Percentiles rank a stretch among this genome's conserved stretches.
Conservation (phyloP, 92 coral and sea anemone genomes). For the Galaxea fascicularis region DNA sequence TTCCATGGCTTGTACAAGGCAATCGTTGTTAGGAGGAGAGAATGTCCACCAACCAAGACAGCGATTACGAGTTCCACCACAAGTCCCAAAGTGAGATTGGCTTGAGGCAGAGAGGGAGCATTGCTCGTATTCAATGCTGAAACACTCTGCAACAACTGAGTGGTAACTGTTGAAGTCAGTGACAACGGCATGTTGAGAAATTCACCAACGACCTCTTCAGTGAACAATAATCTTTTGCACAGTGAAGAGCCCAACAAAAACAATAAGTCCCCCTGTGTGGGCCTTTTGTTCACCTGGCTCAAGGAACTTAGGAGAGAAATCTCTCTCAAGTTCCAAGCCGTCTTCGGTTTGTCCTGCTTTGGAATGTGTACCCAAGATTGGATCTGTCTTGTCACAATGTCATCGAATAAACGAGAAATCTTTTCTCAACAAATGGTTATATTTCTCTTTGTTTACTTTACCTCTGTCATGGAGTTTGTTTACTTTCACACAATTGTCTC, state of each 20-base stretch:
- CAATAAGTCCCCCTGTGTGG: neutral
- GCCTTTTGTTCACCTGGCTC: neutral
- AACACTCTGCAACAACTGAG: neutral
- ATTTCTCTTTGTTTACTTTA: constrained; percentile 38
- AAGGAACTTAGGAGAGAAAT: neutral
- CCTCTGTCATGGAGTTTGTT: constrained; percentile 26
- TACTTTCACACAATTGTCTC: constrained; percentile 30
- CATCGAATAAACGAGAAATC: constrained; percentile 31
- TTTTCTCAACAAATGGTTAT: constrained; percentile 27
- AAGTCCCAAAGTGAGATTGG: constrained; percentile 64
- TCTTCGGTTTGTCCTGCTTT: neutral
- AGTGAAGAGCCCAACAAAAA: neutral
- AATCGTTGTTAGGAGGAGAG: constrained; percentile 78
- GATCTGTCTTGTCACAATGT: neutral
- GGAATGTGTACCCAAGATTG: neutral
- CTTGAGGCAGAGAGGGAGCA: constrained; percentile 1
- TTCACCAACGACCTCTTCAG: constrained; percentile 2
- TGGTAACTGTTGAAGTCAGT: neutral
- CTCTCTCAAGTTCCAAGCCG: neutral
- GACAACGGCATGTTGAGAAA: constrained; percentile 1
- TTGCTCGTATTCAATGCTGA: neutral
- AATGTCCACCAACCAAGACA: constrained; percentile 72
- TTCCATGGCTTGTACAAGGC: constrained; percentile 83
- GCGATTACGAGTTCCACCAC: constrained; percentile 77
- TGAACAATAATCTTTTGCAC: neutral